Evolutionary conservation across 2,888 invertebrate genomes (phyloP).

Genomic region (Idaea aversata): DNA sequence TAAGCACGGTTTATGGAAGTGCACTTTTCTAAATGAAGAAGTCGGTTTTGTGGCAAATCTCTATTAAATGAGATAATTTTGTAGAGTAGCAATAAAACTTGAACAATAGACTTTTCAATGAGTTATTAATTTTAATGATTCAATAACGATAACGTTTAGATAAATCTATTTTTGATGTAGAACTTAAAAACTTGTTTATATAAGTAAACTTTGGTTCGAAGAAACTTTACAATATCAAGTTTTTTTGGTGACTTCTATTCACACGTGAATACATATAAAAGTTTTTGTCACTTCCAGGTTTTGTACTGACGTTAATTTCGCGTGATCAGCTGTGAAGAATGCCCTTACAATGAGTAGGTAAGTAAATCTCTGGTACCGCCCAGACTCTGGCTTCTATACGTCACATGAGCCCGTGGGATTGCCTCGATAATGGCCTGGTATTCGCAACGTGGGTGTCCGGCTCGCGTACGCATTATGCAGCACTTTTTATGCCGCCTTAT

Average conservation of each 20-base stretch:
- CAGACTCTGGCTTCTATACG: constrained; percentile 63
- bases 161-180: background rate
- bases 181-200: background rate
- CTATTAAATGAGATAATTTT: background rate
- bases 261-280: background rate
- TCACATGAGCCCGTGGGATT: constrained; percentile 74
- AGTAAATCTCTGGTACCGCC: constrained; percentile 61
- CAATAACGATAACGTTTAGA: background rate
- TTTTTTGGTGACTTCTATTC: background rate
- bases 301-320: constrained; percentile 38
- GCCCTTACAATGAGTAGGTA: constrained; percentile 60
- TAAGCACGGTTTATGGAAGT: constrained; percentile 8
- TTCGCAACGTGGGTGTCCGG: constrained; percentile 75
- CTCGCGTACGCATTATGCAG: constrained; percentile 58
- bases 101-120: constrained; percentile 6
- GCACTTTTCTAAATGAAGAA: constrained; percentile 33
- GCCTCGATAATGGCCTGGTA: constrained; percentile 58
- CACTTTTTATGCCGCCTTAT: constrained; percentile 57
- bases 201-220: background rate
- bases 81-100: background rate
- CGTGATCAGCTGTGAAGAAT: constrained; percentile 58
- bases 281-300: constrained; percentile 22
- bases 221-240: background rate
- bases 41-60: constrained; percentile 27
- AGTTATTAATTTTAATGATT: background rate